Conservation (phyloP, 2,113 vertebrate genomes). For the Rynchops niger region DNA sequence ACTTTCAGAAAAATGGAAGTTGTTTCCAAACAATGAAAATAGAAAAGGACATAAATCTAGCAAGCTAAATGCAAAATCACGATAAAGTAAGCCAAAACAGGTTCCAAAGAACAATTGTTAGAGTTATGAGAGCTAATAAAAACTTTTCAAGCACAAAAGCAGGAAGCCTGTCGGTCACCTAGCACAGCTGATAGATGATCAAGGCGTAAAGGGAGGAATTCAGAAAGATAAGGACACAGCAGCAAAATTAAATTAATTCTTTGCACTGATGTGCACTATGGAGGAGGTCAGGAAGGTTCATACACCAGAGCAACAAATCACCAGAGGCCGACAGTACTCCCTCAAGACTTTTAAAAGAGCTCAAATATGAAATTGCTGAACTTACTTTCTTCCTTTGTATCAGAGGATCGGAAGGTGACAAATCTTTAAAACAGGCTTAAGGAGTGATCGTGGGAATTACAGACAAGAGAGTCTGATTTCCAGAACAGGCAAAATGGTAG, state of each 20-base stretch:
- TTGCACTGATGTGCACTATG: neutral
- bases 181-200: slow-evolving; percentile 17
- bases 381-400: neutral
- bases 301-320: slow-evolving; percentile 2
- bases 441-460: neutral
- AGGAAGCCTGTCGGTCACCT: slow-evolving; percentile 56
- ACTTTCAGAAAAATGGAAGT: neutral
- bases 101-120: neutral
- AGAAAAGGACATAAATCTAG: neutral
- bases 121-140: slow-evolving; percentile 7
- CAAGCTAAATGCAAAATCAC: neutral
- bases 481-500: neutral
- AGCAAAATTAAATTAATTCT: slow-evolving; percentile 57
- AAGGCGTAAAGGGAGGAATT: slow-evolving; percentile 44
- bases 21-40: slow-evolving; percentile 10
- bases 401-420: neutral
- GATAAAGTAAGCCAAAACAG: neutral
- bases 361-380: slow-evolving; percentile 13
- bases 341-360: neutral
- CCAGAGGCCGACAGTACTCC: neutral
- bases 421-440: neutral
- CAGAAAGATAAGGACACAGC: slow-evolving; percentile 55
- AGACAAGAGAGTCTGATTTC: neutral
- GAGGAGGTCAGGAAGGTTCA: slow-evolving; percentile 24
- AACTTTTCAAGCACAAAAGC: slow-evolving; percentile 44